A percentile compares a stretch with the other conserved stretches of the same genome.
phyloP scores from a whole-genome alignment of 2,113 vertebrate genomes.

The Xenopus borealis region DNA sequence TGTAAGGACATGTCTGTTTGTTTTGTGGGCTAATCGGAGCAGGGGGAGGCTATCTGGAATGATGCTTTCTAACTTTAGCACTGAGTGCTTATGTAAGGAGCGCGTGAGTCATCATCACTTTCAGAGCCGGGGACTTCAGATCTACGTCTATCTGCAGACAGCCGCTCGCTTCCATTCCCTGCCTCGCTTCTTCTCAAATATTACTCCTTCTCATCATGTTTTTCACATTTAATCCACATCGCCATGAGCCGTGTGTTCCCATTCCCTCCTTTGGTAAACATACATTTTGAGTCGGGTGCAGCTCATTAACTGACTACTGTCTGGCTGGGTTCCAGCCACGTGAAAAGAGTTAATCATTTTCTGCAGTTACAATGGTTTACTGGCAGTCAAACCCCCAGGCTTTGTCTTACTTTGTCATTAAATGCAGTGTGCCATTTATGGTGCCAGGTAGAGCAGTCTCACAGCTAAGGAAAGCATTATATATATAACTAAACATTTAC shows the following conservation, averaged over 20 bases:
- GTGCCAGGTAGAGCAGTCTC: too few species aligned
- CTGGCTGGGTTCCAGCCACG: background rate
- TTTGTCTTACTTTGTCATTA: background rate
- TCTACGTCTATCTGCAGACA: slow-evolving; percentile 22
- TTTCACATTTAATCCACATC: background rate
- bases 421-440: too few species aligned
- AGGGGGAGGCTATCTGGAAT: slow-evolving; percentile 29
- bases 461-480: too few species aligned
- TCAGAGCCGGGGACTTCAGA: slow-evolving; percentile 23
- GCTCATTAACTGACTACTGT: background rate
- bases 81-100: slow-evolving; percentile 36
- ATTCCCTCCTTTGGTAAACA: background rate
- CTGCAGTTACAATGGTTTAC: background rate
- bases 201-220: background rate
- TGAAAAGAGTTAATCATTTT: background rate
- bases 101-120: slow-evolving; percentile 29
- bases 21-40: slow-evolving; percentile 21
- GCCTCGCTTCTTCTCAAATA: background rate
- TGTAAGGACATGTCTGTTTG: background rate
- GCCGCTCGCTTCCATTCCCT: slow-evolving; percentile 8
- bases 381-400: background rate
- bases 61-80: slow-evolving; percentile 40
- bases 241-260: background rate
- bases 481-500: too few species aligned
- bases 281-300: background rate